Evolutionary conservation across 1,140 invertebrate species (phyloP), one percentile per base, ranked within the genome.

Genomic region (Oryctes rhinoceros): DNA sequence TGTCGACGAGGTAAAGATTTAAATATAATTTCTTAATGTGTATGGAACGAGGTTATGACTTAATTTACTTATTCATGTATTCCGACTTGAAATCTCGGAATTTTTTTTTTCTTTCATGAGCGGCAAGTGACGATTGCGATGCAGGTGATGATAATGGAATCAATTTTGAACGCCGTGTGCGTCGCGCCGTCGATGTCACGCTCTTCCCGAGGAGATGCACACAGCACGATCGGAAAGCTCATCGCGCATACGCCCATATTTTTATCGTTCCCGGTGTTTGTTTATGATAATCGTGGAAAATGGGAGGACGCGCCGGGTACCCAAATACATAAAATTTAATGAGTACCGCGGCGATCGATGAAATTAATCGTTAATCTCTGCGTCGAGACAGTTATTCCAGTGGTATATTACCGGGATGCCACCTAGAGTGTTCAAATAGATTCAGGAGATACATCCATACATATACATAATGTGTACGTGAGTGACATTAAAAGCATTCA

Each of bases 141-240:
- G 53, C 53, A 59, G 53, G 53, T 59, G 53, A 59, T 59, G 53
- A 59, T 59, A 59, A 59, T 59, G 53, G 53, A 59, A 59, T 59
- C 53, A 59, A 59, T 59, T 59, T 59, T 59, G 18, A 59, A 59
- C 53, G 18, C 53, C 53, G 18, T 59, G 18, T 18, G 53, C 18
- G 53, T n/a, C 6, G 15, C n/a, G n/a, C 53, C 53, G 4, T 59
- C 53, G 18, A 59, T 18, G 53, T 59, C 53, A 59, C 53, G 15
- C 15, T 59, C 15, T 11, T 30, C 24, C 13, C 49, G n/a, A 15
- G n/a, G 53, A 59, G 53, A 18, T 59, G 53, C 53, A 59, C 53
- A 59, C 53, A 59, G 53, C 53, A 59, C 6, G 53, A 18, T 59
- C 53, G 5, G 18, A 59, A 18, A 59, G 18, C 53, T 59, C 53